Conservation (phyloP, 2,113 vertebrate genomes). For the Hydropotes inermis region DNA sequence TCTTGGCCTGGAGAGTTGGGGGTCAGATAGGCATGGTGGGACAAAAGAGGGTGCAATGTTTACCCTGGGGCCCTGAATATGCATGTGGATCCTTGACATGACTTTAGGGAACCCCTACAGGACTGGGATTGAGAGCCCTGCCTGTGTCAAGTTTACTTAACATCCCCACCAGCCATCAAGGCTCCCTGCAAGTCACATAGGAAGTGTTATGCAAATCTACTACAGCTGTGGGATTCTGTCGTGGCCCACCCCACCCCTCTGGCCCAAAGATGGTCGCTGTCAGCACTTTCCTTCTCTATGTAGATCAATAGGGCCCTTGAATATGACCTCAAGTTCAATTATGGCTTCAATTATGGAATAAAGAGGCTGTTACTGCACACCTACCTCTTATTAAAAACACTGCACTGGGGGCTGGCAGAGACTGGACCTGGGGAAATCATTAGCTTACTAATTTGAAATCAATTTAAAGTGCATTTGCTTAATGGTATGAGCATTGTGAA, state of each 20-base stretch:
- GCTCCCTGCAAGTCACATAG: background rate
- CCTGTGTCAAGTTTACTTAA: slow-evolving; percentile 38
- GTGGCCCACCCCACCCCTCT: background rate
- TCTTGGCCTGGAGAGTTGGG: background rate
- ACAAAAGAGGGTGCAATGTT: background rate
- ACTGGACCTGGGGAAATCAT: slow-evolving; percentile 77
- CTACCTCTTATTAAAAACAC: slow-evolving; percentile 51
- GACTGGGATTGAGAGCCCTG: background rate
- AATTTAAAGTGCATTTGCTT: slow-evolving; percentile 85
- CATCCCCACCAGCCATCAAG: background rate
- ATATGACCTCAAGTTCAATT: slow-evolving; percentile 75
- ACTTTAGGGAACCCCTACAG: background rate
- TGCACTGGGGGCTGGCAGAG: slow-evolving; percentile 26
- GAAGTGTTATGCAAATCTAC: slow-evolving; percentile 43
- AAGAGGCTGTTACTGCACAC: slow-evolving; percentile 54
- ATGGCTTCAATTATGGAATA: slow-evolving; percentile 71
- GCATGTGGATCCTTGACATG: background rate
- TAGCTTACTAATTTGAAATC: slow-evolving; percentile 83
- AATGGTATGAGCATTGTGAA: slow-evolving; percentile 77
- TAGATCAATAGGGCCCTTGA: slow-evolving; percentile 74
- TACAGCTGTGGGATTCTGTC: background rate
- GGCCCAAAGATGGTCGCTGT: slow-evolving; percentile 3
- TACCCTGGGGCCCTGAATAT: background rate
- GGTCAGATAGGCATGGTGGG: background rate
- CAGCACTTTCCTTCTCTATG: slow-evolving; percentile 67